A percentile compares a stretch with the other conserved stretches of the same genome.
phyloP scores from a whole-genome alignment of 92 coral and sea anemone genomes.

The Meandrina meandrites region DNA sequence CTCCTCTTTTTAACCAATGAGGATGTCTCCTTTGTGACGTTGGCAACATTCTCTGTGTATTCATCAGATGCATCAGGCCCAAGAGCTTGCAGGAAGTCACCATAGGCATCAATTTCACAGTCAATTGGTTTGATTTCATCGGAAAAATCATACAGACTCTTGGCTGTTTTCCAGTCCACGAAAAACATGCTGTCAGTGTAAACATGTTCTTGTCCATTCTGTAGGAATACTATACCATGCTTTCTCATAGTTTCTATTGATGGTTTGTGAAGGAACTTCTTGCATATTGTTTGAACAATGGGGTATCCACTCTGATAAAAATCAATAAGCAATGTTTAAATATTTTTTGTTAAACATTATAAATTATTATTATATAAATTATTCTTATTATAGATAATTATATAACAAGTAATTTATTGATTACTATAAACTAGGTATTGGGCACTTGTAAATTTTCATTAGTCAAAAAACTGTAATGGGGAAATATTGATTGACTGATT shows the following conservation, averaged over 20 bases:
- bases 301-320: constrained; percentile 12
- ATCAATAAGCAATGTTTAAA: not conserved
- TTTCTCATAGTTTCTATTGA: constrained; percentile 78
- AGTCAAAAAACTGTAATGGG: too few relatives aligned
- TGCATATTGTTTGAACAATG: constrained; percentile 73
- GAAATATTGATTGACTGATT: not conserved
- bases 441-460: not conserved
- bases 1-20: constrained; percentile 85
- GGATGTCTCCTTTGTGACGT: constrained; percentile 81
- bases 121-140: constrained; percentile 67
- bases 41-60: constrained; percentile 87
- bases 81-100: constrained; percentile 94
- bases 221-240: constrained; percentile 64
- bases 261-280: constrained; percentile 93
- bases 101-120: constrained; percentile 96
- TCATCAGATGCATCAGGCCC: constrained; percentile 79
- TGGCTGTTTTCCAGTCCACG: constrained; percentile 68
- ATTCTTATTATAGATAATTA: too few relatives aligned
- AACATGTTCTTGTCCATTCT: constrained; percentile 71
- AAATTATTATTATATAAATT: not conserved
- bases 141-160: constrained; percentile 48
- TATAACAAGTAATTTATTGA: too few relatives aligned
- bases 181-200: constrained; percentile 88
- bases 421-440: too few relatives aligned
- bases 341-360: not conserved